Base-by-base conservation (phyloP, 2,113 vertebrate genomes). In the Candoia aspera region DNA sequence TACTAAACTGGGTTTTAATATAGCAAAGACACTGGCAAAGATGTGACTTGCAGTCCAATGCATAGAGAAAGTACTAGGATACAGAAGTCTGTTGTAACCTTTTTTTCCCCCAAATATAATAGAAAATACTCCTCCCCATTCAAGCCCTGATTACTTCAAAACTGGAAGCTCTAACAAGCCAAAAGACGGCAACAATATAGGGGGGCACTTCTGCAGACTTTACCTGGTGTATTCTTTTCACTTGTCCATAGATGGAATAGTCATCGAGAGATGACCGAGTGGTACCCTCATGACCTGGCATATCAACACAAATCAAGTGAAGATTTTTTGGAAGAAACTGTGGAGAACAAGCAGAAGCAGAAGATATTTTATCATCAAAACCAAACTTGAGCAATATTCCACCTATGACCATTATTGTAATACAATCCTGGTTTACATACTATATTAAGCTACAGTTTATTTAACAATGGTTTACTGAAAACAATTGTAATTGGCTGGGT, bases 281-380 rank as follows among this genome's bases (percentile, higher is more conserved):
- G 0, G 99, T 99, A 2, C 98, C 98, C 90, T 98, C 98, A 0
- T 99, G 99, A 46, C 99, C 99, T 0, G 99, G 99, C 99, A 99
- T 98, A 96, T 99, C 99, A 89, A 99, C 97, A 0, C 98, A 99
- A 89, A 99, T 94, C 96, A 99, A 94, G 87, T 99, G 99, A 90
- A 98, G 95, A 92, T 98, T 97, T 95, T 97, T 98, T 0, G 99
- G 99, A 85, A 99, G 97, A 94, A 98, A 98, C 99, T 99, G 95
- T 86, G 88, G 89, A 96, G 58, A 94, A 29, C 96, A 42, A 96
- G 19, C 29, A 2, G 57, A 21, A 9, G 3, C 15, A 0, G 15
- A 84, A 79, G 33, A 10, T 21, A 79, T 19, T 79, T 79, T 79
- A 79, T 96, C 93, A 95, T 68, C n/a, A 94, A 62, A 8, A 0